Percentiles rank a stretch among this genome's conserved stretches.
These are phyloP conservation scores for Hirundichthys speculiger DNA, from an alignment of 2,113 vertebrate species.

Conservation along the genomic window DNA sequence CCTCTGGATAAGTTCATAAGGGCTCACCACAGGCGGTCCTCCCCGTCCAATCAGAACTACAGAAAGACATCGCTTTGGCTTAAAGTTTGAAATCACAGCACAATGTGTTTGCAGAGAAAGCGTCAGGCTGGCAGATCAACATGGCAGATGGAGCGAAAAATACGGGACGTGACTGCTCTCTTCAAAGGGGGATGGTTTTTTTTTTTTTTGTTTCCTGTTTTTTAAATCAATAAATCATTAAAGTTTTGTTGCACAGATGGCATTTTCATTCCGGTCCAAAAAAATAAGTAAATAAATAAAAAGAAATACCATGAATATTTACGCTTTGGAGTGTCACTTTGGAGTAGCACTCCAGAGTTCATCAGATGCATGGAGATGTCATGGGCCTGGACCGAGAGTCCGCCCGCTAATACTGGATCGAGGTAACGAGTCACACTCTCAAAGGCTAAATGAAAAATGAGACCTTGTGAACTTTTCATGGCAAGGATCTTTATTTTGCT, in stretches of 20 bases:
- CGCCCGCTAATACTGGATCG: constrained; percentile 58
- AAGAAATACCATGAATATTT: constrained; percentile 43
- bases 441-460: constrained; percentile 64
- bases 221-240: constrained; percentile 67
- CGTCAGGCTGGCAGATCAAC: constrained; percentile 49
- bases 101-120: constrained; percentile 20
- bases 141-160: constrained; percentile 57
- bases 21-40: constrained; percentile 38
- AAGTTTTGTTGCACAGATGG: constrained; percentile 62
- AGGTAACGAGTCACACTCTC: constrained; percentile 42
- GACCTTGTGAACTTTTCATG: constrained; percentile 62
- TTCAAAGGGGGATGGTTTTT: constrained; percentile 60
- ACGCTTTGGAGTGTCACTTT: too few species aligned
- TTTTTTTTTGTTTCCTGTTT: constrained; percentile 28
- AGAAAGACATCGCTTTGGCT: constrained; percentile 33
- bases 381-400: constrained; percentile 26
- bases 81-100: constrained; percentile 34
- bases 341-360: constrained; percentile 38
- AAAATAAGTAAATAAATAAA: constrained; percentile 4
- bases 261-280: constrained; percentile 58
- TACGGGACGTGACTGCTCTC: constrained; percentile 40
- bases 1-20: constrained; percentile 30
- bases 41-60: constrained; percentile 18
- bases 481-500: constrained; percentile 52
- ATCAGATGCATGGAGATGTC: constrained; percentile 19